These are phyloP conservation scores for Idaea straminata DNA, from an alignment of 2,888 invertebrate species.

Conservation along the genomic window DNA sequence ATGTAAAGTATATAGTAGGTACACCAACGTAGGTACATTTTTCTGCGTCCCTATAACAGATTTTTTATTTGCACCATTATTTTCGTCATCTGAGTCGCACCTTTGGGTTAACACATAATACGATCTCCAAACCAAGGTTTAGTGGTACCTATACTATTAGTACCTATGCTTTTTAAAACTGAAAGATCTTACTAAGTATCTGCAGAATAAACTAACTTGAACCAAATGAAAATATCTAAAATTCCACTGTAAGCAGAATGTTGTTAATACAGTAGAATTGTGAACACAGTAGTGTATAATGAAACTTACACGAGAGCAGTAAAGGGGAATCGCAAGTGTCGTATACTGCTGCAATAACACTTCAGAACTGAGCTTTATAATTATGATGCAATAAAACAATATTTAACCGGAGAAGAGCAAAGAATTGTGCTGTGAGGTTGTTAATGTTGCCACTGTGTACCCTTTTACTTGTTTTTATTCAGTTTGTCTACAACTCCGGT, in stretches of 20 bases:
- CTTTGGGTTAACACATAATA: too few species aligned
- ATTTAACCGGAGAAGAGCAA: background rate
- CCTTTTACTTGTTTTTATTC: background rate
- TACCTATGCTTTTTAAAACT: too few species aligned
- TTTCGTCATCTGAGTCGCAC: too few species aligned
- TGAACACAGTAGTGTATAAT: background rate
- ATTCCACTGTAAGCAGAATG: background rate
- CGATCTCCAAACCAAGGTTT: too few species aligned
- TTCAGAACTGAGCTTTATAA: conserved; percentile 18
- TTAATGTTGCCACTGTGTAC: conserved; percentile 1
- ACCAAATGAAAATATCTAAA: background rate
- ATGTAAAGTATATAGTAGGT: too few species aligned
- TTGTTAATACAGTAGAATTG: background rate
- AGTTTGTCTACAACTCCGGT: background rate
- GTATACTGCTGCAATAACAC: conserved; percentile 4
- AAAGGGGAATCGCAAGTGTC: background rate
- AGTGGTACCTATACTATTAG: too few species aligned
- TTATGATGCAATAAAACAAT: conserved; percentile 13
- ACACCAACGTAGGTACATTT: too few species aligned
- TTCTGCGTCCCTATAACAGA: too few species aligned
- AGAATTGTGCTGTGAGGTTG: background rate
- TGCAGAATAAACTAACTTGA: background rate
- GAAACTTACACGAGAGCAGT: background rate
- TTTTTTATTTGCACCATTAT: too few species aligned
- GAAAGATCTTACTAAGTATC: too few species aligned